phyloP scores from a whole-genome alignment of 1,140 invertebrate species.

The Orchestia grillus region DNA sequence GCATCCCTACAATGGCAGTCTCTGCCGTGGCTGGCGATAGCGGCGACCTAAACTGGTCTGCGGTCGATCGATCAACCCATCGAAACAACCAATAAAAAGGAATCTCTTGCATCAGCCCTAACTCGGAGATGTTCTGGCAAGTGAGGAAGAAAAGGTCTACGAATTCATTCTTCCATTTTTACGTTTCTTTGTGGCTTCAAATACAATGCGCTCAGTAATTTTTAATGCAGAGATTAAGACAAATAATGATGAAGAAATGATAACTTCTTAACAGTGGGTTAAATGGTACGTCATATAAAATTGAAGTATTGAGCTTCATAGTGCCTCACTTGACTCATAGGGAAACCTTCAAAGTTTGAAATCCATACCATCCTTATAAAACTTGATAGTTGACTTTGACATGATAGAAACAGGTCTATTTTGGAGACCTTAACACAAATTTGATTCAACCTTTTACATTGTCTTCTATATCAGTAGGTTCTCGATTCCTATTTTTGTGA shows the following conservation, averaged over 20 bases:
- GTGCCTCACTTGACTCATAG: too few relatives aligned
- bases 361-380: neutral
- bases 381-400: neutral
- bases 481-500: neutral
- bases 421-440: neutral
- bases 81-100: constrained; percentile 25
- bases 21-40: neutral
- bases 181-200: neutral
- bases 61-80: constrained; percentile 30
- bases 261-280: too few relatives aligned
- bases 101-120: constrained; percentile 28
- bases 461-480: neutral
- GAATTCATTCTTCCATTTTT: neutral
- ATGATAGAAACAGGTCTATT: neutral
- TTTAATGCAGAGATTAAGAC: neutral
- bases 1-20: neutral
- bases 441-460: neutral
- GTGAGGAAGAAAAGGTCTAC: neutral
- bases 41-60: neutral
- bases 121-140: constrained; percentile 1
- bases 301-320: too few relatives aligned
- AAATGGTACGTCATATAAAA: too few relatives aligned
- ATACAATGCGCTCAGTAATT: neutral
- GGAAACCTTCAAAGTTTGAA: too few relatives aligned
- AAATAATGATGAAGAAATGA: too few relatives aligned